These are phyloP conservation scores for Trematocara unimaculatum DNA, from an alignment of 2,113 vertebrate genomes.

Conservation along the genomic window DNA sequence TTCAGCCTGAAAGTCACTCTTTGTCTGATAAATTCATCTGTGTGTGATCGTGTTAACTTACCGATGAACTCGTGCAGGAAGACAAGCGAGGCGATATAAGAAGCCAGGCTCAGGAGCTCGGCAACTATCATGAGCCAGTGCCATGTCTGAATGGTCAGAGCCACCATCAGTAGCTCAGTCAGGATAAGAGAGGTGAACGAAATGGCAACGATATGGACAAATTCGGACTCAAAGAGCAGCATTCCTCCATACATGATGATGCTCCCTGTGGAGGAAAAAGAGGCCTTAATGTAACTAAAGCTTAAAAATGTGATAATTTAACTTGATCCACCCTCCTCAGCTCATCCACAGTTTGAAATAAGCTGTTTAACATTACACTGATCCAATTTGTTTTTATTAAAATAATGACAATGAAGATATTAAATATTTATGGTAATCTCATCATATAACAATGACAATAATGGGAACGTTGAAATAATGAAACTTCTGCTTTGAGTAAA, in stretches of 20 bases:
- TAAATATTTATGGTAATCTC: not conserved
- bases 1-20: not conserved
- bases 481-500: not conserved
- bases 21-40: not conserved
- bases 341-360: not conserved
- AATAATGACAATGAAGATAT: not conserved
- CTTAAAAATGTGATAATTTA: not conserved
- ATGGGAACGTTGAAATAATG: not conserved
- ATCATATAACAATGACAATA: not conserved
- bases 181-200: slow-evolving; percentile 97
- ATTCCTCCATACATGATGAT: slow-evolving; percentile 98
- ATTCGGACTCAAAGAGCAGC: slow-evolving; percentile 95
- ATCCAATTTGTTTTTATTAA: fast-evolving
- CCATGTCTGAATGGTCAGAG: slow-evolving; percentile 93
- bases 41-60: slow-evolving; percentile 56
- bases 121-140: slow-evolving; percentile 98
- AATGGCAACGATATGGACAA: slow-evolving; percentile 96
- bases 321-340: not conserved
- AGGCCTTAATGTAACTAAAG: not conserved
- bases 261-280: slow-evolving; percentile 75
- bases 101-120: slow-evolving; percentile 90
- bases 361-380: not conserved
- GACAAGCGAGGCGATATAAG: slow-evolving; percentile 93
- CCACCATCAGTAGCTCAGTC: slow-evolving; percentile 97
- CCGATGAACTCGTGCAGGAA: slow-evolving; percentile 96